Percentiles rank a stretch among this genome's conserved stretches.
Conservation (phyloP, 2,113 vertebrate species). For the Mohoua ochrocephala region DNA sequence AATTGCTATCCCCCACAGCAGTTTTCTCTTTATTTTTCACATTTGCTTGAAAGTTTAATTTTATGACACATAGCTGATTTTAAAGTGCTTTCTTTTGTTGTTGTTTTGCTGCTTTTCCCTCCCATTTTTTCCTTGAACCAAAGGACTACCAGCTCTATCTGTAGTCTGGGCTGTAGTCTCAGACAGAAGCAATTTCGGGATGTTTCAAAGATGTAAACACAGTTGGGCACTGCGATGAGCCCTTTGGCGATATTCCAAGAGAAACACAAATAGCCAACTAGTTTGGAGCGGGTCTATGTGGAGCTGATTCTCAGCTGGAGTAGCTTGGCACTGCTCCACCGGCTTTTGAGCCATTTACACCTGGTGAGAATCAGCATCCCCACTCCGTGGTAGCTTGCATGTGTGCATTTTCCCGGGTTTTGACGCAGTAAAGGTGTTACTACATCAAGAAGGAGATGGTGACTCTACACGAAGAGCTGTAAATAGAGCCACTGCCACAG, state of each 20-base stretch:
- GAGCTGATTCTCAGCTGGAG: conserved; percentile 26
- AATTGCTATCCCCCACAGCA: conserved; percentile 48
- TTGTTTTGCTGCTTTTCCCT: neutral
- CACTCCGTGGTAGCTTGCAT: fast-evolving
- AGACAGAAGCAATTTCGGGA: conserved; percentile 36
- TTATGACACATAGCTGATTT: conserved; percentile 43
- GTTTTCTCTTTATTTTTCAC: conserved; percentile 57
- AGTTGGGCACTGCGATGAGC: conserved; percentile 21
- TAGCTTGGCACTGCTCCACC: conserved; percentile 1
- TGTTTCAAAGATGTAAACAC: conserved; percentile 56
- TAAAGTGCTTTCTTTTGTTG: neutral
- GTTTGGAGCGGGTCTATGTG: neutral
- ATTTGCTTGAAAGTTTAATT: conserved; percentile 56
- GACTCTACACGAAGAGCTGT: neutral
- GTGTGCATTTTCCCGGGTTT: neutral
- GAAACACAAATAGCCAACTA: conserved; percentile 21
- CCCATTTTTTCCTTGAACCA: neutral
- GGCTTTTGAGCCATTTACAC: neutral
- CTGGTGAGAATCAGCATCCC: neutral
- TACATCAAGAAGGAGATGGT: neutral
- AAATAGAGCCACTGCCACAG: neutral
- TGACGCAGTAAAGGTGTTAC: neutral
- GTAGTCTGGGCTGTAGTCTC: neutral
- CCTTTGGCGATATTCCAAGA: conserved; percentile 16
- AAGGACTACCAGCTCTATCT: conserved; percentile 1